phyloP scores from a whole-genome alignment of 2,888 invertebrate genomes.

The Athripsodes cinereus region DNA sequence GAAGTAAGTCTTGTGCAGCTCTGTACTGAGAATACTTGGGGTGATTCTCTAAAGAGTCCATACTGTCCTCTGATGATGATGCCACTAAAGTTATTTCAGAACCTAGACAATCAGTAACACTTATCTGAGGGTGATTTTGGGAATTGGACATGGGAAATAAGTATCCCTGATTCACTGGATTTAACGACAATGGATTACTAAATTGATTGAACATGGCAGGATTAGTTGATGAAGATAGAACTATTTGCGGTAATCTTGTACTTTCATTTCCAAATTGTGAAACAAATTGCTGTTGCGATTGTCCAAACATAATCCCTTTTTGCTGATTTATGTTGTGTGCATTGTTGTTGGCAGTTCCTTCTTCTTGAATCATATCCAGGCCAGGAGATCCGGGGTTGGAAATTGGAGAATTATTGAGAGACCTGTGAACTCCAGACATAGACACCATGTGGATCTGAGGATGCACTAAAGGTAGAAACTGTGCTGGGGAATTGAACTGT shows the following conservation, averaged over 20 bases:
- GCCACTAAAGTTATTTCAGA: conserved; percentile 76
- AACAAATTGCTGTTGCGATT: conserved; percentile 15
- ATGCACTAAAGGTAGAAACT: conserved; percentile 41
- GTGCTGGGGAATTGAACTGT: conserved; percentile 8
- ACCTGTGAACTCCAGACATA: conserved; percentile 44
- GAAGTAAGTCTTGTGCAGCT: conserved; percentile 37
- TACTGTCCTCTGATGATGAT: conserved; percentile 67
- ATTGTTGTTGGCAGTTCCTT: conserved; percentile 49
- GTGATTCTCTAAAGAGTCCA: conserved; percentile 61
- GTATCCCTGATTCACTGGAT: conserved; percentile 12
- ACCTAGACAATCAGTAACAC: conserved; percentile 85
- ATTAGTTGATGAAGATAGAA: conserved; percentile 14
- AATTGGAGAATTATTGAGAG: conserved; percentile 56
- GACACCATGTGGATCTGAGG: conserved; percentile 38
- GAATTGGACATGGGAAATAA: conserved; percentile 25
- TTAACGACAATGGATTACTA: conserved; percentile 5
- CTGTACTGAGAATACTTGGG: conserved; percentile 34
- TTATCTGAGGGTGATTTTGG: conserved; percentile 74
- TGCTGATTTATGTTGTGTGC: background rate
- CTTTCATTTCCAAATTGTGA: conserved; percentile 10
- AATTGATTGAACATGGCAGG: conserved; percentile 12
- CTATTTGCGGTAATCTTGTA: conserved; percentile 17
- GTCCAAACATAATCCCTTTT: conserved; percentile 9
- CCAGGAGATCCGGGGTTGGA: conserved; percentile 61
- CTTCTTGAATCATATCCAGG: conserved; percentile 74